These are phyloP conservation scores for Netelia fuscicornis DNA, from an alignment of 2,888 invertebrate species.

Conservation along the genomic window DNA sequence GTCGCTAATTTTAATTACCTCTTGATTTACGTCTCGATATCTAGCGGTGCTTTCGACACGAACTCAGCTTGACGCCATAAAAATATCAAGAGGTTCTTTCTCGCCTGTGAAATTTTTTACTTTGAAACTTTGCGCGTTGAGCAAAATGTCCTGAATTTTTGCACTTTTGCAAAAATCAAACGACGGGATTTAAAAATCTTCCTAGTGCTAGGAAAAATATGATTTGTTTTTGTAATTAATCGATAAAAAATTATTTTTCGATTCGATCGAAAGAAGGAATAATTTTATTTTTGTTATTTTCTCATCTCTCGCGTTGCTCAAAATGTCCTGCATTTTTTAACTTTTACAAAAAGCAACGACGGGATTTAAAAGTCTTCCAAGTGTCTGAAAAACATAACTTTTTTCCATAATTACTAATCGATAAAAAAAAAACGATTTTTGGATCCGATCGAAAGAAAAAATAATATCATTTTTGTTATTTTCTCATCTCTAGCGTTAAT, in stretches of 20 bases:
- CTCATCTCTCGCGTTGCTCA: neutral
- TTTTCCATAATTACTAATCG: too few relatives aligned
- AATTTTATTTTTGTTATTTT: neutral
- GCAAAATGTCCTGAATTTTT: neutral
- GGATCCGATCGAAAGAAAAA: too few relatives aligned
- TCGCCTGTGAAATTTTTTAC: neutral
- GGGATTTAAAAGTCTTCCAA: too few relatives aligned
- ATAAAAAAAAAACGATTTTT: too few relatives aligned
- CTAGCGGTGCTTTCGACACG: neutral
- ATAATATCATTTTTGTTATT: neutral
- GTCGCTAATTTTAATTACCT: slow-evolving; percentile 84
- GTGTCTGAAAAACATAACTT: too few relatives aligned
- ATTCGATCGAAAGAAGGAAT: too few relatives aligned
- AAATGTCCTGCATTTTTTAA: too few relatives aligned
- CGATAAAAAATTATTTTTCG: too few relatives aligned
- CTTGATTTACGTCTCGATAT: slow-evolving; percentile 79
- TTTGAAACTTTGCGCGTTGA: neutral
- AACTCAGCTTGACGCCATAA: slow-evolving; percentile 25
- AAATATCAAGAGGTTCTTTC: slow-evolving; percentile 35
- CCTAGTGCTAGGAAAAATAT: too few relatives aligned
- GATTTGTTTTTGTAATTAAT: too few relatives aligned
- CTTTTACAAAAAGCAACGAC: too few relatives aligned
- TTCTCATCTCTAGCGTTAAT: neutral
- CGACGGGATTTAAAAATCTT: neutral
- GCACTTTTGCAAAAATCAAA: neutral